Evolutionary conservation across 2,113 vertebrate species (phyloP), one percentile per base, ranked within the genome.

Genomic region (Jaculus jaculus): DNA sequence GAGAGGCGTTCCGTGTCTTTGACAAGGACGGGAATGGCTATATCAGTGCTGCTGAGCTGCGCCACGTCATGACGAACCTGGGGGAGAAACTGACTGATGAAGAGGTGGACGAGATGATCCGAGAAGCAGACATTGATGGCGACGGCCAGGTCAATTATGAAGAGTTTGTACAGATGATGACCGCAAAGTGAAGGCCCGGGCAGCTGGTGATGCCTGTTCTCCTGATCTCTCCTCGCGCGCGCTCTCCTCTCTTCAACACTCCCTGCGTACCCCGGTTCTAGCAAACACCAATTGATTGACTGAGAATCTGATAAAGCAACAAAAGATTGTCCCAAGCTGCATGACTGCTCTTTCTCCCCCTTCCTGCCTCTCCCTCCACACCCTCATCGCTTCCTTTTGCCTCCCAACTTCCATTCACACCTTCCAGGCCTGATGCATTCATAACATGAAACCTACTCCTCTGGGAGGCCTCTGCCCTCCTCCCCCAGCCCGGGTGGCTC

Each of bases 161-260:
- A 98, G 99, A 99, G 97, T 99, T 99, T 92, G 99, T 99, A 98
- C 99, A 99, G 97, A 99, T 99, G 99, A 99, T 99, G 99, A 99
- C 99, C 0, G 98, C 99, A 61, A 99, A 99, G 98, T 99, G 99
- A 99, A 96, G 93, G 75, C 89, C 89, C 34, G 95, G 96, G 96
- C 96, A 98, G 98, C 98, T 98, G 98, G 98, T 96, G 97, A 98
- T 98, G 98, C 98, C 97, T 98, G 96, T 96, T 97, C 97, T 98
- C 98, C 88, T 28, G 74, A 88, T 98, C 97, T 98, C 97, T 97
- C 98, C 97, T 97, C 97, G 97, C 97, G n/a, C n/a, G 85, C 92
- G 94, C 97, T 96, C 98, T 65, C 68, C 94, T 93, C 95, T 97
- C 93, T 96, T 92, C 96, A 37, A 95, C 96, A 97, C 96, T 93